Conservation (phyloP, 2,113 vertebrate species). For the Kryptolebias marmoratus region DNA sequence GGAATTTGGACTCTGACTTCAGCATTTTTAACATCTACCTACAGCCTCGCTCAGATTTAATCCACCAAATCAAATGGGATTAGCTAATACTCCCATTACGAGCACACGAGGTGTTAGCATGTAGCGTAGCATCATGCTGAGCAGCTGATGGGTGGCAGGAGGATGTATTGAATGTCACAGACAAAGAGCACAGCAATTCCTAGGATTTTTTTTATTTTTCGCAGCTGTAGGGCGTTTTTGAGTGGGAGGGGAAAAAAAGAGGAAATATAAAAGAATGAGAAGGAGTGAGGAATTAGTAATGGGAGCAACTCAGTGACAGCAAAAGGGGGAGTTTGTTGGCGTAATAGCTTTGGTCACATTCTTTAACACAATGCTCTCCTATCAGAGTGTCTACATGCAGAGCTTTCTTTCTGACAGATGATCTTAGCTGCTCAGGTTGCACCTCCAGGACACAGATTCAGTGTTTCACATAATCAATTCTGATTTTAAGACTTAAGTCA, state of each 20-base stretch:
- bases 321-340: constrained; percentile 31
- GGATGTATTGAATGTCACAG: constrained; percentile 49
- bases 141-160: constrained; percentile 25
- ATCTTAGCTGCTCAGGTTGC: constrained; percentile 8
- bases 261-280: constrained; percentile 44
- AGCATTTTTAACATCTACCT: too few species aligned
- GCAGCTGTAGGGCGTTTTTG: constrained; percentile 33
- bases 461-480: too few species aligned
- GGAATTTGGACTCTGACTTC: too few species aligned
- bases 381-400: constrained; percentile 24
- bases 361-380: constrained; percentile 38
- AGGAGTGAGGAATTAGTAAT: constrained; percentile 26
- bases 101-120: constrained; percentile 1
- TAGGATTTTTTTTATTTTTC: constrained; percentile 9
- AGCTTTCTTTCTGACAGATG: constrained; percentile 45
- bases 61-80: background rate
- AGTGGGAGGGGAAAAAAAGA: constrained; percentile 26
- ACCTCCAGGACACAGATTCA: too few species aligned
- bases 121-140: constrained; percentile 7
- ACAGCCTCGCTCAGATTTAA: background rate
- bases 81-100: constrained; percentile 7
- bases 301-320: constrained; percentile 3
- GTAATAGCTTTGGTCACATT: constrained; percentile 35
- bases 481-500: background rate
- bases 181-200: constrained; percentile 43